Evolutionary conservation across 1,140 invertebrate genomes (phyloP).

Genomic region (Holcopasites calliopsidis): DNA sequence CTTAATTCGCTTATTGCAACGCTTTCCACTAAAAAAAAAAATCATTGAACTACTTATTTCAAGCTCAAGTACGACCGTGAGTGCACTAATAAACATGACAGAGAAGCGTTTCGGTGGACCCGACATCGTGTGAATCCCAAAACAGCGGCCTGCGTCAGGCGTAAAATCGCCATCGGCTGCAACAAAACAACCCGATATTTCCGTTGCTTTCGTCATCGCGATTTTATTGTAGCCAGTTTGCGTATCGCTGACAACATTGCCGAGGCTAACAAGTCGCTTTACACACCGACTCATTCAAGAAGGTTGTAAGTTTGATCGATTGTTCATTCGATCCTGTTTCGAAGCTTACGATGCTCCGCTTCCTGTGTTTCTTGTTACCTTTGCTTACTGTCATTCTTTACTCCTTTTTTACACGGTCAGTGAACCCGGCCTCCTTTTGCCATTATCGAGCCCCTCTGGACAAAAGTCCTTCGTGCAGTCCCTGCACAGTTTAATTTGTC

Average conservation of each 20-base stretch:
- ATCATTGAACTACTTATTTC: background rate
- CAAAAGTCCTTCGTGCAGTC: conserved; percentile 35
- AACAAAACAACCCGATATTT: conserved; percentile 28
- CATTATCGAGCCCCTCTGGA: conserved; percentile 43
- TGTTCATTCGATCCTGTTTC: conserved; percentile 65
- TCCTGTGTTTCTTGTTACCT: conserved; percentile 41
- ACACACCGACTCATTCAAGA: background rate
- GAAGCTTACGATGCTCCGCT: conserved; percentile 37
- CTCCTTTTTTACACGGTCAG: conserved; percentile 64
- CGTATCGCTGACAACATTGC: background rate
- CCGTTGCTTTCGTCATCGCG: conserved; percentile 7
- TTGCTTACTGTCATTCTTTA: conserved; percentile 31
- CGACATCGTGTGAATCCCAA: background rate
- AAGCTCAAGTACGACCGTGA: conserved; percentile 18
- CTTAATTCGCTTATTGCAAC: no score
- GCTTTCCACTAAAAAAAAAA: no score
- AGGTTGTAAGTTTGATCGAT: conserved; percentile 48
- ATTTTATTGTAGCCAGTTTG: background rate
- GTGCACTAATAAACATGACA: background rate
- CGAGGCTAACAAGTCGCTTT: conserved; percentile 1
- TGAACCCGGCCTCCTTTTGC: conserved; percentile 66
- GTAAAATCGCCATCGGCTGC: conserved; percentile 22
- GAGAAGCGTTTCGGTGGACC: background rate
- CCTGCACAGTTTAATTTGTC: conserved; percentile 4
- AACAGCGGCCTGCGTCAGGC: conserved; percentile 15